phyloP scores from a whole-genome alignment of 2,113 vertebrate genomes.

The Trematocara unimaculatum region DNA sequence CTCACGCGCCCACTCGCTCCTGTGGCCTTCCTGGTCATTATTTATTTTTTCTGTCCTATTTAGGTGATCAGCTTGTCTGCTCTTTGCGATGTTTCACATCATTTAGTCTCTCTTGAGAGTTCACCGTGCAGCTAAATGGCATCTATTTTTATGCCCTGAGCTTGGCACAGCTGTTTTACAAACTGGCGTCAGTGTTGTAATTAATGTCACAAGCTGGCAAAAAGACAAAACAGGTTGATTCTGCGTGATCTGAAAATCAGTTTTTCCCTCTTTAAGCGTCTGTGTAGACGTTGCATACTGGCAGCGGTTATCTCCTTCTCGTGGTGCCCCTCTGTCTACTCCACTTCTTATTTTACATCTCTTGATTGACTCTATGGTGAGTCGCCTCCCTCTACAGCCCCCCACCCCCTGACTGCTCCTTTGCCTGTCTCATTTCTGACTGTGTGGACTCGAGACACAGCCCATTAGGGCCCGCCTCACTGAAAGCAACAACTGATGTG shows the following conservation, averaged over 20 bases:
- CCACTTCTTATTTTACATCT: slow-evolving; percentile 32
- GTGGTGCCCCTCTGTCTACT: neutral
- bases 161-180: neutral
- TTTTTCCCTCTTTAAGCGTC: neutral
- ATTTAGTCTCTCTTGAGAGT: neutral
- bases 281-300: neutral
- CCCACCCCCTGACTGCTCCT: neutral
- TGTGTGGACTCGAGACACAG: slow-evolving; percentile 39
- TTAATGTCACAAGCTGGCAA: neutral
- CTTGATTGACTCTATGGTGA: slow-evolving; percentile 23
- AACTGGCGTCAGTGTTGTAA: neutral
- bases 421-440: slow-evolving; percentile 16
- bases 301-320: neutral
- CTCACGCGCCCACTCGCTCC: neutral
- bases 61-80: neutral
- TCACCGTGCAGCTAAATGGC: neutral
- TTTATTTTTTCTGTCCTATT: neutral
- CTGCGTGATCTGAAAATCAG: neutral
- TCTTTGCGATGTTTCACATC: neutral
- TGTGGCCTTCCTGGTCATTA: neutral
- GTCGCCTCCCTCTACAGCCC: neutral
- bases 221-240: neutral
- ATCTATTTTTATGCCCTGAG: neutral
- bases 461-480: slow-evolving; percentile 44
- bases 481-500: slow-evolving; percentile 57